Conservation (phyloP, 2,888 invertebrate species). For the Rugalucina vietnamica region DNA sequence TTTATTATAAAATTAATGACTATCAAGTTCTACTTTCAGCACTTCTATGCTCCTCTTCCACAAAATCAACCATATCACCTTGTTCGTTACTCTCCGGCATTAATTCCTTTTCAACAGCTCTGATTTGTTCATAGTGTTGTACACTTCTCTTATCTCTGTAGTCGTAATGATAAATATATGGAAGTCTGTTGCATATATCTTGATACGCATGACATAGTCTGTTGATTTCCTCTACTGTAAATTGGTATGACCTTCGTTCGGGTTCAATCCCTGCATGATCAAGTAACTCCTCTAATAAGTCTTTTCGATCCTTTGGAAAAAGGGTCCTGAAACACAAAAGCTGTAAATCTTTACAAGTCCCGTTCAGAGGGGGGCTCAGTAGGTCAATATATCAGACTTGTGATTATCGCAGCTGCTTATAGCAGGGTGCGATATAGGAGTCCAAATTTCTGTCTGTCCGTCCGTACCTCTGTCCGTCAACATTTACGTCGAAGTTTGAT, state of each 20-base stretch:
- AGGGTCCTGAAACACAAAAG: slow-evolving; percentile 86
- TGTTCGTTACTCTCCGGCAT: background rate
- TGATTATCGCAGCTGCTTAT: too few relatives aligned
- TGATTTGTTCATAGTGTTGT: slow-evolving; percentile 24
- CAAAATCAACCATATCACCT: background rate
- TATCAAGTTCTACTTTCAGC: too few relatives aligned
- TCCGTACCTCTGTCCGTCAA: too few relatives aligned
- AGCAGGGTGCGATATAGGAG: too few relatives aligned
- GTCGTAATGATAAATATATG: slow-evolving; percentile 86
- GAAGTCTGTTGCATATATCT: slow-evolving; percentile 86
- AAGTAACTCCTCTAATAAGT: slow-evolving; percentile 89
- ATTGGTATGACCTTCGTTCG: slow-evolving; percentile 88
- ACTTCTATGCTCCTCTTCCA: background rate
- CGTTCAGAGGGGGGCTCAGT: too few relatives aligned
- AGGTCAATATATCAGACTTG: too few relatives aligned
- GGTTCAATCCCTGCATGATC: slow-evolving; percentile 90
- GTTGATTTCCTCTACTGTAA: slow-evolving; percentile 91
- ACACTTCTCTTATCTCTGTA: slow-evolving; percentile 86
- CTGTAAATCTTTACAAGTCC: background rate
- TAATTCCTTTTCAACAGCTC: slow-evolving; percentile 32
- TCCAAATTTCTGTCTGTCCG: too few relatives aligned
- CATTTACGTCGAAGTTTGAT: too few relatives aligned
- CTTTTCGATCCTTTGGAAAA: slow-evolving; percentile 90
- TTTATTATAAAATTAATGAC: too few relatives aligned
- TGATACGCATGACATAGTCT: slow-evolving; percentile 91